phyloP scores from a whole-genome alignment of 1,140 invertebrate genomes.

The Lasaia peninsularis region DNA sequence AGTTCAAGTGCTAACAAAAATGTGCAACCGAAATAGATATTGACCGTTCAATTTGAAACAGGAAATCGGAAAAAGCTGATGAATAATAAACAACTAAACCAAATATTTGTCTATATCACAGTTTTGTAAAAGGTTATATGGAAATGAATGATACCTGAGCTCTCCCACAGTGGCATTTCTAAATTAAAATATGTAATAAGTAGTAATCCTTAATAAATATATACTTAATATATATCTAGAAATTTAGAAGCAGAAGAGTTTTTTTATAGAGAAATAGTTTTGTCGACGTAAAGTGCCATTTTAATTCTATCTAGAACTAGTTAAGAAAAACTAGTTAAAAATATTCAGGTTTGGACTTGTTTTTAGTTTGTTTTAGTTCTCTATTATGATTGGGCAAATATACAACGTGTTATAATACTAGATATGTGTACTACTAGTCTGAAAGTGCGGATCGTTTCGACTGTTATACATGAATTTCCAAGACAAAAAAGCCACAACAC shows the following conservation, averaged over 20 bases:
- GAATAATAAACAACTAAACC: neutral
- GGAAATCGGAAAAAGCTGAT: neutral
- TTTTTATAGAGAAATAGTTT: no score
- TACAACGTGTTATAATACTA: no score
- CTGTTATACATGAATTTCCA: no score
- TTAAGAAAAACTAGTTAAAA: neutral
- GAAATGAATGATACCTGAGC: constrained; percentile 27
- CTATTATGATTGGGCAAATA: no score
- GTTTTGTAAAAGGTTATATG: neutral
- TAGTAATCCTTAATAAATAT: constrained; percentile 1
- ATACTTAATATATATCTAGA: neutral
- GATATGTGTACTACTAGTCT: no score
- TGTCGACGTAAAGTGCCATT: no score
- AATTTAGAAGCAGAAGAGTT: no score
- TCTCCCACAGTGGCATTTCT: constrained; percentile 36
- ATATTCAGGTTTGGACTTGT: neutral
- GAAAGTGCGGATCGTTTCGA: no score
- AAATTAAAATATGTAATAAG: constrained; percentile 31
- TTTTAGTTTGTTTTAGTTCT: neutral
- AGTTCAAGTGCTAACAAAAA: neutral
- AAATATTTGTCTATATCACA: neutral
- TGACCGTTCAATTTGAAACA: neutral
- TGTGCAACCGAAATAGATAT: neutral
- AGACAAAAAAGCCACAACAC: no score
- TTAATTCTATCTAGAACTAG: neutral